Base-by-base conservation (phyloP, 1,140 invertebrate species). In the Pseudomyrmex pallidus region DNA sequence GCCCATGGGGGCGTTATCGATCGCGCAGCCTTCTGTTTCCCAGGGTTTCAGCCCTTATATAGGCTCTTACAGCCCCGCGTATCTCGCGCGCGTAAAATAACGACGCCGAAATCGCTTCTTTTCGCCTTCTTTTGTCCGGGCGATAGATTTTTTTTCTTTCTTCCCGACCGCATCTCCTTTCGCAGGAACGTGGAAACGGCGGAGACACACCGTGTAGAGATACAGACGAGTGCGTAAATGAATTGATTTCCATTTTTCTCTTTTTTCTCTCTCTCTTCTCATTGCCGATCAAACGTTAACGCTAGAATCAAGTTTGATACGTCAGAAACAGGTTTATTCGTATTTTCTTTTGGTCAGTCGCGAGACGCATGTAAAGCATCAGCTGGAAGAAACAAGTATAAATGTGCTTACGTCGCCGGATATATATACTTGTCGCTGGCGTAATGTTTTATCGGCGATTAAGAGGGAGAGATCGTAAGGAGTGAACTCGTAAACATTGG, bases 1-100 rank as follows among this genome's bases (percentile, higher is more conserved):
- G 70, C 89, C 35, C 68, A 89, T 90, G 87, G 90, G 90, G 82
- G 78, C 82, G 87, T 84, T 90, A 90, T 90, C 90, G 90, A 90
- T 90, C 90, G 85, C 35, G 15, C 67, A 25, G 67, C 68, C 80
- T 61, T 86, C 86, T 85, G 86, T 77, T 87, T 87, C 83, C 17
- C 87, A 88, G 83, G 72, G 72, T 89, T 84, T 82, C 82, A 25
- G 76, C 83, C 85, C 80, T 90, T 85, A 88, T 64, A 63, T 83
- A 76, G 61, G 35, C 78, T 87, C 85, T 89, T 85, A 76, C 46
- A 74, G 57, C 46, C 85, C 83, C 85, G 61, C 68, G 20, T 57
- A 74, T 22, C 25, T 52, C 62, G 22, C 13, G 4, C 63, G 57
- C 25, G 59, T 59, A 67, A 72, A 56, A 73, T 85, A 59, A 87